Conservation (phyloP, 2,888 invertebrate genomes). For the Cordilura impudica region DNA sequence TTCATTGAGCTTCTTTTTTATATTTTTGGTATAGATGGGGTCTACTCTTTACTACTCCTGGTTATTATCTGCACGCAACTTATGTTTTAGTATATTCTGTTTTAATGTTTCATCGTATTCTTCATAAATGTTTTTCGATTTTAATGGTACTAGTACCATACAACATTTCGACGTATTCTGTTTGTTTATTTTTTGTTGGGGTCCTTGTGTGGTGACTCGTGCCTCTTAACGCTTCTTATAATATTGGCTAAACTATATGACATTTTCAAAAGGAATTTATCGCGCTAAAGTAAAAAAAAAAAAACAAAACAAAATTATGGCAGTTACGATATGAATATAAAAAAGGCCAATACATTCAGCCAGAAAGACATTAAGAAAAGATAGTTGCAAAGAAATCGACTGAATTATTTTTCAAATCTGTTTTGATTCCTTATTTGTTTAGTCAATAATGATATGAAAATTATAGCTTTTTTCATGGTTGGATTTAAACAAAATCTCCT, state of each 20-base stretch:
- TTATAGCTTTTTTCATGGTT: slow-evolving; percentile 28
- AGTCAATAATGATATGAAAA: slow-evolving; percentile 51
- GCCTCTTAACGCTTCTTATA: slow-evolving; percentile 32
- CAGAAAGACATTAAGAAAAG: slow-evolving; percentile 16
- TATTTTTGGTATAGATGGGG: slow-evolving; percentile 1
- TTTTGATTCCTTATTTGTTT: slow-evolving; percentile 38
- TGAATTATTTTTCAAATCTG: slow-evolving; percentile 25
- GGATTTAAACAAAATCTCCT: background rate
- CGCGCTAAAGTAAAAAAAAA: slow-evolving; percentile 7
- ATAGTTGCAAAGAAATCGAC: background rate
- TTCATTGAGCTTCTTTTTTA: slow-evolving; percentile 1
- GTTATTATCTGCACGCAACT: slow-evolving; percentile 59
- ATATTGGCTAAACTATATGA: background rate
- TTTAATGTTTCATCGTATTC: slow-evolving; percentile 24
- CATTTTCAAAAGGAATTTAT: slow-evolving; percentile 18
- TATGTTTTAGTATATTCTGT: slow-evolving; percentile 29
- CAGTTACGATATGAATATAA: slow-evolving; percentile 30
- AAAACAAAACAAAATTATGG: slow-evolving; percentile 47
- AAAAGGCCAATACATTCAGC: slow-evolving; percentile 4
- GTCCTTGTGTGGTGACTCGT: slow-evolving; percentile 50
- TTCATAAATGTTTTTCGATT: slow-evolving; percentile 8
- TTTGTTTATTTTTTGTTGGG: slow-evolving; percentile 7
- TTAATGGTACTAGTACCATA: slow-evolving; percentile 20
- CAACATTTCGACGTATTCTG: slow-evolving; percentile 15
- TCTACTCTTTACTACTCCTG: slow-evolving; percentile 6